Conservation (phyloP, 2,113 vertebrate species). For the Prinia subflava region DNA sequence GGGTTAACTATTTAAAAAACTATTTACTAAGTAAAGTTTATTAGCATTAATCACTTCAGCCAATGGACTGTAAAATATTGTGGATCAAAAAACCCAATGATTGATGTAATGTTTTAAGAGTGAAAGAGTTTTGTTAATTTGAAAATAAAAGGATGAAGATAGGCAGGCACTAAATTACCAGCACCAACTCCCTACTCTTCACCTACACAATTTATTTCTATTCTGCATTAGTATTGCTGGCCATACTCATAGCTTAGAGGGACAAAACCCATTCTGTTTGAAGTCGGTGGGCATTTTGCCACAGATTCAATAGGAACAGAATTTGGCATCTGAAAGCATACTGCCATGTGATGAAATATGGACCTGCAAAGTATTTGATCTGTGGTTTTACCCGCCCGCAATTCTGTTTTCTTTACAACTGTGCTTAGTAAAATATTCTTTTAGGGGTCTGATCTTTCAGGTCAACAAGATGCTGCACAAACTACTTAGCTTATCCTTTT, state of each 20-base stretch:
- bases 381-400: background rate
- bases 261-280: constrained; percentile 34
- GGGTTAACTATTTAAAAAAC: background rate
- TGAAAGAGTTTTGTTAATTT: background rate
- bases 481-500: background rate
- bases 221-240: background rate
- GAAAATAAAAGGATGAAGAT: background rate
- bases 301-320: background rate
- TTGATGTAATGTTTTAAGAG: background rate
- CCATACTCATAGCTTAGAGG: background rate
- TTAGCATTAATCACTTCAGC: background rate
- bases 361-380: background rate
- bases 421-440: constrained; percentile 15
- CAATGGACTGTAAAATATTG: background rate
- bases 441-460: background rate
- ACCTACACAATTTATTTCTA: background rate
- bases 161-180: background rate
- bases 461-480: constrained; percentile 1
- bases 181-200: background rate
- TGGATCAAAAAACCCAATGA: background rate
- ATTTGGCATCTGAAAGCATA: background rate
- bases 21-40: background rate
- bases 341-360: background rate
- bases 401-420: background rate
- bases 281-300: background rate